These are phyloP conservation scores for Amphimallon solstitiale DNA, from an alignment of 2,888 invertebrate genomes.

Conservation along the genomic window DNA sequence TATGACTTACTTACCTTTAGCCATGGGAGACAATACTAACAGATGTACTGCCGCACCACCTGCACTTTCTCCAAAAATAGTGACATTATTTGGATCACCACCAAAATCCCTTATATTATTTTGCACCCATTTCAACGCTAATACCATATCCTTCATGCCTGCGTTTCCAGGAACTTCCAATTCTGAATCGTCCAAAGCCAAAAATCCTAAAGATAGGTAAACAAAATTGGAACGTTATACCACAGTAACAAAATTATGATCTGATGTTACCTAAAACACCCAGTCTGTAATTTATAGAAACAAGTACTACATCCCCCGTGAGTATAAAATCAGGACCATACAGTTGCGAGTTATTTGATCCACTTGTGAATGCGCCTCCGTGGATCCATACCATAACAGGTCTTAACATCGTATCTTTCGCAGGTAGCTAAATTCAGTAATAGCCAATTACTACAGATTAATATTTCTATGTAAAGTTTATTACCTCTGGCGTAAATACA, in stretches of 20 bases:
- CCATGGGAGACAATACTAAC: conserved; percentile 64
- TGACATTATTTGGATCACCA: conserved; percentile 66
- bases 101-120: conserved; percentile 65
- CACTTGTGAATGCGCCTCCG: conserved; percentile 59
- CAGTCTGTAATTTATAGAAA: conserved; percentile 57
- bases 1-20: conserved; percentile 47
- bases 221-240: conserved; percentile 35
- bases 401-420: not conserved
- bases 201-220: conserved; percentile 59
- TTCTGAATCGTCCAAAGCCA: conserved; percentile 62
- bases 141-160: conserved; percentile 66
- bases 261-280: conserved; percentile 39
- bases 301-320: conserved; percentile 58
- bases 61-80: conserved; percentile 67
- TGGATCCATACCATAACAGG: conserved; percentile 64
- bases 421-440: conserved; percentile 2
- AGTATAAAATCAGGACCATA: conserved; percentile 60
- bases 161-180: conserved; percentile 66
- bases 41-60: conserved; percentile 65
- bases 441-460: not conserved
- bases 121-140: conserved; percentile 66
- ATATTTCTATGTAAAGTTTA: not conserved
- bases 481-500: conserved; percentile 57
- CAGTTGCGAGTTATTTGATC: conserved; percentile 55
- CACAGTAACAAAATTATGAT: not conserved